Conservation (phyloP, 2,888 invertebrate species). For the Clitarchus hookeri region DNA sequence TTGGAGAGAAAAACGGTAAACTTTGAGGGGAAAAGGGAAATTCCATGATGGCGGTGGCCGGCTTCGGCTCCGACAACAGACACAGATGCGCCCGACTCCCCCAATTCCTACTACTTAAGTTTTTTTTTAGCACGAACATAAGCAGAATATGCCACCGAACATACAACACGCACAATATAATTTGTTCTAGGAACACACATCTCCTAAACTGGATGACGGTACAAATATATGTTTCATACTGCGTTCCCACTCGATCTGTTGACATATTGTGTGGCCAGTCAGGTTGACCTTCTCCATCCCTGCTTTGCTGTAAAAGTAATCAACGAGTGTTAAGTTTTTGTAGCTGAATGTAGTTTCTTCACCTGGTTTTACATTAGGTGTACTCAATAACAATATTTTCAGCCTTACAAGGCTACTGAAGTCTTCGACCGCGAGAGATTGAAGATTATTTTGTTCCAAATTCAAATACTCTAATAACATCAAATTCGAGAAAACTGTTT, state of each 20-base stretch:
- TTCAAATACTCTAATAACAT: not conserved
- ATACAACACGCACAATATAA: not conserved
- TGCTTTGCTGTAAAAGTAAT: not conserved
- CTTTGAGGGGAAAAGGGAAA: no score
- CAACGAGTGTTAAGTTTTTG: not conserved
- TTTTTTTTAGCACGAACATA: no score
- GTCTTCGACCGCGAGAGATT: not conserved
- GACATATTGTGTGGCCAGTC: not conserved
- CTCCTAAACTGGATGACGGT: not conserved
- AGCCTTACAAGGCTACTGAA: not conserved
- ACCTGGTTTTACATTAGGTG: not conserved
- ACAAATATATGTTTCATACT: not conserved
- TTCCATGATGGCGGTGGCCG: no score
- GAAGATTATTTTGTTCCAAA: not conserved
- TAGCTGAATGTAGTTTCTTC: not conserved
- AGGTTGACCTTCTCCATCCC: not conserved
- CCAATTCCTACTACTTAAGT: no score
- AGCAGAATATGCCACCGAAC: not conserved
- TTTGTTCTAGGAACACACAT: not conserved
- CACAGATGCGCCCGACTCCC: no score
- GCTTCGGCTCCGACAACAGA: no score
- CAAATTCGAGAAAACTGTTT: not conserved
- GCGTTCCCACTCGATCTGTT: not conserved
- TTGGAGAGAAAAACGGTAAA: no score
- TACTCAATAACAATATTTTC: not conserved